Evolutionary conservation across 1,140 invertebrate genomes (phyloP).

Genomic region (Sweltsa coloradensis): DNA sequence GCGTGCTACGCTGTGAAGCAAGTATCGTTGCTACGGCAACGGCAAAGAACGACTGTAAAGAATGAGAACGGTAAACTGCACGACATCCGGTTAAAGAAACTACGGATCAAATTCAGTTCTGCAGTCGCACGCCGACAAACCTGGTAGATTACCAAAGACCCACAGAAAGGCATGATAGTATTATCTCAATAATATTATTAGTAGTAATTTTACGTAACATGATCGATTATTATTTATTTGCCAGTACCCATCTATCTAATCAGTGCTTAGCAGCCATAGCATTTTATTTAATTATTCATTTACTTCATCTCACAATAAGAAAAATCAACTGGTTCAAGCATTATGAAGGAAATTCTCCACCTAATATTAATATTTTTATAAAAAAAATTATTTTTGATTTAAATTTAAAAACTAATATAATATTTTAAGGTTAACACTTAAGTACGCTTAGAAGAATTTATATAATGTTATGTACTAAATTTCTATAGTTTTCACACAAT

Average conservation of each 20-base stretch:
- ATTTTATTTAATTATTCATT: neutral
- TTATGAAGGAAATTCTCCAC: neutral
- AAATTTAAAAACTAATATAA: slow-evolving; percentile 11
- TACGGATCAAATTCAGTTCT: no score
- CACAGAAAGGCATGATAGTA: no score
- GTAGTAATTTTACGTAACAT: neutral
- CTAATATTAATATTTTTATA: slow-evolving; percentile 1
- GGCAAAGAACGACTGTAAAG: no score
- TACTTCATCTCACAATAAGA: neutral
- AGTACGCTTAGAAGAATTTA: slow-evolving; percentile 10
- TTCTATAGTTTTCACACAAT: slow-evolving; percentile 1
- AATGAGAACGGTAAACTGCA: no score
- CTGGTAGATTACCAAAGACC: no score
- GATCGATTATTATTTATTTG: neutral
- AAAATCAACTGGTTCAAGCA: neutral
- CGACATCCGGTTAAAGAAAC: no score
- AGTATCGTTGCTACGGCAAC: no score
- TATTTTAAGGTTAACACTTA: slow-evolving; percentile 10
- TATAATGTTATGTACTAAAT: slow-evolving; percentile 3
- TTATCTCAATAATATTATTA: no score
- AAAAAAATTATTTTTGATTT: slow-evolving; percentile 12
- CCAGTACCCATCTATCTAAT: neutral
- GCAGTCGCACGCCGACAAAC: no score
- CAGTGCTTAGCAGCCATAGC: neutral
- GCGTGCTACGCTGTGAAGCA: no score